Evolutionary conservation across 2,113 vertebrate species (phyloP).

Genomic region (Phylloscopus whistleri): DNA sequence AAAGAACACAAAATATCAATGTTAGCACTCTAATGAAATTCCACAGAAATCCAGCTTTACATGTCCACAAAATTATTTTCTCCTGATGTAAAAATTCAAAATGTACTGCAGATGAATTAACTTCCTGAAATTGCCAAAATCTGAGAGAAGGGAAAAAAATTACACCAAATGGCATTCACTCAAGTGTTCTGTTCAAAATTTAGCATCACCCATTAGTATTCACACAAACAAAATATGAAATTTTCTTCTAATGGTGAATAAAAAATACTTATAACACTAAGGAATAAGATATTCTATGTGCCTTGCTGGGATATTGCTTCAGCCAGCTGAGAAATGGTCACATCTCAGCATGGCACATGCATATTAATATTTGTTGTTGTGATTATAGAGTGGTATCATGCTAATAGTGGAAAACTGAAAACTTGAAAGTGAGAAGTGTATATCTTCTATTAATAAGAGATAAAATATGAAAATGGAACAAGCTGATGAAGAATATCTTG

Average conservation of each 20-base stretch:
- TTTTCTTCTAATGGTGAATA: not conserved
- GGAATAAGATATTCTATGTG: not conserved
- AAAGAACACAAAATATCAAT: not conserved
- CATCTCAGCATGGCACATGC: not conserved
- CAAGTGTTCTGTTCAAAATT: not conserved
- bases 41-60: not conserved
- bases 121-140: not conserved
- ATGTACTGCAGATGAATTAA: not conserved
- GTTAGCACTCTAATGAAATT: not conserved
- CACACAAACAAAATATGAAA: not conserved
- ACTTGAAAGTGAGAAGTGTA: not conserved
- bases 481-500: not conserved
- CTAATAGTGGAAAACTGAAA: conserved; percentile 3
- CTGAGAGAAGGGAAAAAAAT: not conserved
- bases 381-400: not conserved
- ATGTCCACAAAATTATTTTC: not conserved
- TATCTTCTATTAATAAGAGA: not conserved
- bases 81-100: not conserved
- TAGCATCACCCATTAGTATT: not conserved
- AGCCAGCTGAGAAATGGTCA: conserved; percentile 8
- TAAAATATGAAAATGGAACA: not conserved
- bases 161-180: not conserved
- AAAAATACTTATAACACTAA: conserved; percentile 6
- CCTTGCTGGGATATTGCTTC: conserved; percentile 21
- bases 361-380: not conserved